Evolutionary conservation across 1,140 invertebrate species (phyloP), one percentile per base, ranked within the genome.

Genomic region (Leptonema lineaticorne): DNA sequence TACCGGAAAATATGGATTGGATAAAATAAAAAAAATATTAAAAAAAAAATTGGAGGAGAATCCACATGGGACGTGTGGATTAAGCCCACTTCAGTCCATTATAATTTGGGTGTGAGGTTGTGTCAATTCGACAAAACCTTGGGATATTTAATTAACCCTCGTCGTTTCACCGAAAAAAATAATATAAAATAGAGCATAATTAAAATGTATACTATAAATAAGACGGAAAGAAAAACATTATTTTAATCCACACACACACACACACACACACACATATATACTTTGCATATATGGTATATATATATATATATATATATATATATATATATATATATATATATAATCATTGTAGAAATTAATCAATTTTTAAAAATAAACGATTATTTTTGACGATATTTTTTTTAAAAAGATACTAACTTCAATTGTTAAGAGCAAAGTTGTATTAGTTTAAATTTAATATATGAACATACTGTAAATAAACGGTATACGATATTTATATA

Each of bases 131-230:
- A 9, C 3, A 26, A n/a, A 24, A 24, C 20, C 27, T 24, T 53
- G 22, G 24, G n/a, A 53, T 26, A 26, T 53, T 53, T 53, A 53
- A 53, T 53, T 26, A 50, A 24, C 16, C 46, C 46, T 22, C 37
- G 16, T 45, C 37, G 37, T 45, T 45, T 45, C 11, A 7, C 11
- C 11, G 16, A 14, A 33, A 45, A 45, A 45, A 45, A 45, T 45
- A 45, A 6, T n/a, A n/a, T n/a, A n/a, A n/a, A n/a, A n/a, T n/a
- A n/a, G n/a, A n/a, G n/a, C n/a, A n/a, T n/a, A n/a, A n/a, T n/a
- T n/a, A n/a, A n/a, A n/a, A n/a, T n/a, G n/a, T n/a, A n/a, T n/a
- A n/a, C n/a, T n/a, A n/a, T n/a, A n/a, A n/a, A n/a, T n/a, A n/a
- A n/a, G 9, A 41, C 37, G 9, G 11, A 41, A 41, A 41, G 2